phyloP scores from a whole-genome alignment of 2,113 vertebrate genomes.

The Formicarius rufipectus region DNA sequence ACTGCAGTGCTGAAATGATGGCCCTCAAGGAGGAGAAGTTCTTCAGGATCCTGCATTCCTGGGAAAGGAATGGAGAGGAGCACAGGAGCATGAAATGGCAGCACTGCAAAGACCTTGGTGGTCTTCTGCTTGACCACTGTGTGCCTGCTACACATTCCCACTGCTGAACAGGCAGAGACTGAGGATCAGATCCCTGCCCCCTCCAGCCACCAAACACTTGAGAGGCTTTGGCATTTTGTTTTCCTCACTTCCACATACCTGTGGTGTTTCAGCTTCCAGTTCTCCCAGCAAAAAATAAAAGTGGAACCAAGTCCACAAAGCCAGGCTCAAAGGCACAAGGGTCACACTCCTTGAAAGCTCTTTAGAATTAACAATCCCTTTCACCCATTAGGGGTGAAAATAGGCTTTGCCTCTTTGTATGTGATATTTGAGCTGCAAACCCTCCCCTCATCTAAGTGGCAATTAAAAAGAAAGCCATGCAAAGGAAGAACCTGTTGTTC shows the following conservation, averaged over 20 bases:
- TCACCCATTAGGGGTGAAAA: neutral
- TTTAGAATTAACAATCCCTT: neutral
- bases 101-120: neutral
- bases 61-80: slow-evolving; percentile 53
- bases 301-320: neutral
- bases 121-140: slow-evolving; percentile 52
- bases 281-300: slow-evolving; percentile 45
- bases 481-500: slow-evolving; percentile 49
- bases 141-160: slow-evolving; percentile 58
- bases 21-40: slow-evolving; percentile 95
- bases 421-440: neutral
- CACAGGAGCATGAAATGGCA: slow-evolving; percentile 63
- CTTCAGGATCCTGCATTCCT: slow-evolving; percentile 96
- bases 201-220: slow-evolving; percentile 21
- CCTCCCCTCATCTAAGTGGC: neutral
- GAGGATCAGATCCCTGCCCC: neutral
- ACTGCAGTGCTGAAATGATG: slow-evolving; percentile 92
- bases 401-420: neutral
- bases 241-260: slow-evolving; percentile 52
- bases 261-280: slow-evolving; percentile 57
- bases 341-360: neutral
- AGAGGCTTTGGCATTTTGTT: slow-evolving; percentile 68
- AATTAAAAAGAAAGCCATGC: slow-evolving; percentile 29
- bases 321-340: slow-evolving; percentile 15
- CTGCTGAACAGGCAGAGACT: slow-evolving; percentile 27